Base-by-base conservation (phyloP, 2,888 invertebrate genomes). In the Xestia ashworthii region DNA sequence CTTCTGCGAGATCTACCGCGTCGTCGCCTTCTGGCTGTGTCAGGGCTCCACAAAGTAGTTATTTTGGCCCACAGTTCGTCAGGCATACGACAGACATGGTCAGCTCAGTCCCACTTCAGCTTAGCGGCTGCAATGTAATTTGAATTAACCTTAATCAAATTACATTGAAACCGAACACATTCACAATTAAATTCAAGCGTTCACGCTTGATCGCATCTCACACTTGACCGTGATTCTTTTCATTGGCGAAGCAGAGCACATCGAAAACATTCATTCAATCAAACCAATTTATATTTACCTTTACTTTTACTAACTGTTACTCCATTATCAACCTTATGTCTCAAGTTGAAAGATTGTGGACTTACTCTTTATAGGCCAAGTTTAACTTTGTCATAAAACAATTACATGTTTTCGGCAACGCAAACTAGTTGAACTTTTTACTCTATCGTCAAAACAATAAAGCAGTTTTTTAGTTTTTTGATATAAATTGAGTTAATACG, bases 171-270 rank as follows among this genome's bases (percentile, higher is more conserved):
- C 14, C 38, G 11, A 48, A 64, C 16, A 78, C 66, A 80, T 82
- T 77, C 53, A 70, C 32, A 65, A 68, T 71, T 46, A 16, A 44
- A 69, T 69, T 66, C 67, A 74, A 66, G 9, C 69, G 25, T 62
- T 70, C 48, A 76, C 32, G 71, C 55, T 77, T 83, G 66, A 85
- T 83, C 38, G 38, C 66, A 66, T 41, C 72, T 87, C 87, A 75
- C 82, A 84, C 82, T 75, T 80, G 67, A 80, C 85, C 79, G 80
- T 87, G 77, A 81, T 81, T 81, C 70, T 80, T 83, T 83, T 83
- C 65, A 74, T 79, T 73, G 76, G 69, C 62, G 73, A 87, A 87
- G 71, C 87, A 81, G 83, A 80, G 78, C 87, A 78, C 75, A 77
- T 83, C 83, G 65, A 81, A 83, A 82, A 78, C 60, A 67, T 80